phyloP scores from a whole-genome alignment of 2,797 vertebrate species.

The Lycodopsis pacificus region DNA sequence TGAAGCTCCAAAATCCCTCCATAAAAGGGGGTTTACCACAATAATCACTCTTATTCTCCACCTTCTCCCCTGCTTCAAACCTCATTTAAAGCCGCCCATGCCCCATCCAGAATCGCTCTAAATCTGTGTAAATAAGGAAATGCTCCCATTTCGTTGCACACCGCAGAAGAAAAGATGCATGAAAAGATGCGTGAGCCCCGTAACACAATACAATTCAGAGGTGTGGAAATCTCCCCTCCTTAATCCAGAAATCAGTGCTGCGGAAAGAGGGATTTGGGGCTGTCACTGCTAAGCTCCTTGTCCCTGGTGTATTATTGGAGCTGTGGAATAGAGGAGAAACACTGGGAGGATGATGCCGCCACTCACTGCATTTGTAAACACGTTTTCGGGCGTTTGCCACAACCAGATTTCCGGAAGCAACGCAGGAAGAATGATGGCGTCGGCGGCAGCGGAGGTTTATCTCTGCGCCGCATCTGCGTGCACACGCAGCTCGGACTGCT shows the following conservation, averaged over 20 bases:
- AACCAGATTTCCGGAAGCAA: slow-evolving; percentile 47
- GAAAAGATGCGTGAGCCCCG: slow-evolving; percentile 73
- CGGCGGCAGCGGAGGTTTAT: slow-evolving; percentile 40
- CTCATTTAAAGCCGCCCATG: slow-evolving; percentile 31
- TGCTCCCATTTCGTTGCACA: slow-evolving; percentile 57
- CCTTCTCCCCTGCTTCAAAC: slow-evolving; percentile 51
- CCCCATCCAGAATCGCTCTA: slow-evolving; percentile 48
- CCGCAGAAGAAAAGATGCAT: slow-evolving; percentile 66
- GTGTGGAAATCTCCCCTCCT: slow-evolving; percentile 79
- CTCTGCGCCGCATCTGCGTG: slow-evolving; percentile 47
- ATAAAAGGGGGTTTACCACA: slow-evolving; percentile 58
- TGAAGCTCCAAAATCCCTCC: slow-evolving; percentile 56
- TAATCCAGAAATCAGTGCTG: slow-evolving; percentile 81
- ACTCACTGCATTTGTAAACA: slow-evolving; percentile 67
- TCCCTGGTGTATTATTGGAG: slow-evolving; percentile 77
- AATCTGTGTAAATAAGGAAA: slow-evolving; percentile 70
- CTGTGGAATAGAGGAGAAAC: slow-evolving; percentile 60
- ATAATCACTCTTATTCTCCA: slow-evolving; percentile 64
- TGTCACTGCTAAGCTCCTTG: slow-evolving; percentile 80
- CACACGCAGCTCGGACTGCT: slow-evolving; percentile 25
- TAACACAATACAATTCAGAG: slow-evolving; percentile 76
- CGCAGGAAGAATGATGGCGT: slow-evolving; percentile 51
- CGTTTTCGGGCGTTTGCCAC: slow-evolving; percentile 42
- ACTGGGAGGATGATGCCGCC: slow-evolving; percentile 57
- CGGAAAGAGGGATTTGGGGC: slow-evolving; percentile 78